Percentiles rank a stretch among this genome's conserved stretches.
Conservation (phyloP, 2,113 vertebrate genomes). For the Indri indri region DNA sequence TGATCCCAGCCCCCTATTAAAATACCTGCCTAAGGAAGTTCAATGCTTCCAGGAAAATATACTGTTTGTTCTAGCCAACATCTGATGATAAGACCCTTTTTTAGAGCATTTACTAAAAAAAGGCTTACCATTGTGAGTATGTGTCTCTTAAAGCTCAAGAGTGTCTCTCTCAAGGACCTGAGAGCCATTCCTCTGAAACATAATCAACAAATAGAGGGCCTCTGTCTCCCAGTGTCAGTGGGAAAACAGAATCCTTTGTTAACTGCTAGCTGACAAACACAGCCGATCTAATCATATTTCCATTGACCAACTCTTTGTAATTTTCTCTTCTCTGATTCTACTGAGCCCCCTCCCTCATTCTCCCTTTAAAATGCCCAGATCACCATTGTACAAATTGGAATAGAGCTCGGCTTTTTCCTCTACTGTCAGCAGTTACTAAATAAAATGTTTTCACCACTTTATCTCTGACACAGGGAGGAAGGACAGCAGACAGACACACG, state of each 20-base stretch:
- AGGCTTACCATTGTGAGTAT: not conserved
- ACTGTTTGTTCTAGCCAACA: not conserved
- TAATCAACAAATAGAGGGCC: not conserved
- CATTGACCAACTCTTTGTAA: not conserved
- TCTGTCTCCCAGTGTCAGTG: not conserved
- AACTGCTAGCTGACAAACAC: not conserved
- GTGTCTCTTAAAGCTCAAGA: not conserved
- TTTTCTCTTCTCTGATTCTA: not conserved
- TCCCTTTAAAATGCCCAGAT: not conserved
- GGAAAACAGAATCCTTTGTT: not conserved
- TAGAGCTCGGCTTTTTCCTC: not conserved
- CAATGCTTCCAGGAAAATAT: not conserved
- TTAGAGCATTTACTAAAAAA: not conserved
- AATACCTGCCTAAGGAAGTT: not conserved
- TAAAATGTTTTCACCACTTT: not conserved
- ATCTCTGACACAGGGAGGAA: not conserved
- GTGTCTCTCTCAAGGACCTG: not conserved
- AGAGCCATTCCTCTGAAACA: not conserved
- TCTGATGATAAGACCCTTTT: not conserved
- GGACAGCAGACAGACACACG: not conserved
- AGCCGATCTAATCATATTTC: not conserved
- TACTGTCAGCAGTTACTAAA: not conserved
- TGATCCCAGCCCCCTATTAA: not conserved
- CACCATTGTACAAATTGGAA: not conserved
- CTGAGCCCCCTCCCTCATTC: not conserved